phyloP scores from a whole-genome alignment of 2,888 invertebrate genomes.

The Andrena minutula region DNA sequence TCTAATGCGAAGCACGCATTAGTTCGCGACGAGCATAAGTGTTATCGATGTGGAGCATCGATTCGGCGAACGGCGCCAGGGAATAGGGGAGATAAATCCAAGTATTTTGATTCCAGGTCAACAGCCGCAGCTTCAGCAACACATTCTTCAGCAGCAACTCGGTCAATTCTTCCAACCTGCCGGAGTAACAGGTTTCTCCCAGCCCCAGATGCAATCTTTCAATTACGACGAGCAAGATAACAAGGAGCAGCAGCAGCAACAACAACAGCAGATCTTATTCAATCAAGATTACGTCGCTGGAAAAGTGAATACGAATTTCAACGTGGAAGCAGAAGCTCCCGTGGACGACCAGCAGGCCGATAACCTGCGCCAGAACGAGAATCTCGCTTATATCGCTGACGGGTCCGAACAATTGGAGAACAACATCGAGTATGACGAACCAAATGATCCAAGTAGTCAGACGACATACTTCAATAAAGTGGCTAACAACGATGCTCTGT shows the following conservation, averaged over 20 bases:
- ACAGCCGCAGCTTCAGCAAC: slow-evolving; percentile 79
- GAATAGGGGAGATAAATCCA: slow-evolving; percentile 19
- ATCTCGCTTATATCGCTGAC: slow-evolving; percentile 61
- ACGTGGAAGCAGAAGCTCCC: slow-evolving; percentile 71
- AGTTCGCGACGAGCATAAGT: neutral
- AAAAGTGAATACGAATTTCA: slow-evolving; percentile 80
- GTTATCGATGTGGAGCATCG: slow-evolving; percentile 29
- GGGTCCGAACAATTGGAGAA: slow-evolving; percentile 76
- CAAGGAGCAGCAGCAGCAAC: slow-evolving; percentile 77
- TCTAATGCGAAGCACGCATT: neutral
- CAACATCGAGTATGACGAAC: slow-evolving; percentile 78
- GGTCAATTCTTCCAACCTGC: slow-evolving; percentile 78
- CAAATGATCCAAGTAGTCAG: slow-evolving; percentile 65
- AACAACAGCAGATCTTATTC: slow-evolving; percentile 76
- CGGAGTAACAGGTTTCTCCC: slow-evolving; percentile 76
- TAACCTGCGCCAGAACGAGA: slow-evolving; percentile 60
- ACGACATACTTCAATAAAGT: slow-evolving; percentile 86
- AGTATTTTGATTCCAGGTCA: slow-evolving; percentile 66
- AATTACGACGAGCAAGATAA: slow-evolving; percentile 82
- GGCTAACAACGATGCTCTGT: slow-evolving; percentile 80
- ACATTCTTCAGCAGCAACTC: slow-evolving; percentile 80
- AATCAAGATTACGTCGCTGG: slow-evolving; percentile 78
- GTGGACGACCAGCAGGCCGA: slow-evolving; percentile 53
- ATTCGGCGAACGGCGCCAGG: neutral
- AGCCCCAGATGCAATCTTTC: slow-evolving; percentile 82